These are phyloP conservation scores for Acronicta alni DNA, from an alignment of 2,888 invertebrate genomes.

Conservation along the genomic window DNA sequence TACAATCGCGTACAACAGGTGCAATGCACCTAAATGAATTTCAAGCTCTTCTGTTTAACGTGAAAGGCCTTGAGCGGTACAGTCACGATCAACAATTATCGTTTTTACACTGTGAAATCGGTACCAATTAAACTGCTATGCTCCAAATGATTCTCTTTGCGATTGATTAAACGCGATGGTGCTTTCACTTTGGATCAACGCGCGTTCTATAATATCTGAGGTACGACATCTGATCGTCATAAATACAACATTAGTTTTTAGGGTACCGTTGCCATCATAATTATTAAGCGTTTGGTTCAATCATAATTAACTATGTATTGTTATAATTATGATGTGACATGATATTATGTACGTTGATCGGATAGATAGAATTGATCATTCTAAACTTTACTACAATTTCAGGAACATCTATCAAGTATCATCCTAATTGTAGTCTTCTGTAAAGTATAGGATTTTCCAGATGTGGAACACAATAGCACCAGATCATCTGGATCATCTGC, in stretches of 20 bases:
- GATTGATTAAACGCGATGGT: constrained; percentile 41
- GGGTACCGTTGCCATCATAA: constrained; percentile 24
- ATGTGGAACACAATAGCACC: no score
- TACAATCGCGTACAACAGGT: constrained; percentile 25
- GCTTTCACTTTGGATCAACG: constrained; percentile 70
- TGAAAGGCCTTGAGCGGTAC: constrained; percentile 40
- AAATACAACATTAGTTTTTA: constrained; percentile 60
- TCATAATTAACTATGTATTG: no score
- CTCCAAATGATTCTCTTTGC: constrained; percentile 47
- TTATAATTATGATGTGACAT: no score
- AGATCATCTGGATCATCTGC: no score
- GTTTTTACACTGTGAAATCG: constrained; percentile 50
- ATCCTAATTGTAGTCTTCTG: no score
- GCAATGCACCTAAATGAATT: constrained; percentile 20
- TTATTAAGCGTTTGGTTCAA: no score
- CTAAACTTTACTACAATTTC: no score
- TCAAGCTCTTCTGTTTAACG: constrained; percentile 28
- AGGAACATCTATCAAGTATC: no score
- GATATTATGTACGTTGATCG: no score
- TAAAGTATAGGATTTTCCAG: no score
- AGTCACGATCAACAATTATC: constrained; percentile 49
- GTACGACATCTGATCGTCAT: constrained; percentile 67
- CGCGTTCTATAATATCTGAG: constrained; percentile 70
- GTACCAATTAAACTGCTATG: constrained; percentile 50
- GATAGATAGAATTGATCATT: no score